Evolutionary conservation across 2,797 vertebrate species (phyloP), one percentile per base, ranked within the genome.

Genomic region (Esox masquinongy): DNA sequence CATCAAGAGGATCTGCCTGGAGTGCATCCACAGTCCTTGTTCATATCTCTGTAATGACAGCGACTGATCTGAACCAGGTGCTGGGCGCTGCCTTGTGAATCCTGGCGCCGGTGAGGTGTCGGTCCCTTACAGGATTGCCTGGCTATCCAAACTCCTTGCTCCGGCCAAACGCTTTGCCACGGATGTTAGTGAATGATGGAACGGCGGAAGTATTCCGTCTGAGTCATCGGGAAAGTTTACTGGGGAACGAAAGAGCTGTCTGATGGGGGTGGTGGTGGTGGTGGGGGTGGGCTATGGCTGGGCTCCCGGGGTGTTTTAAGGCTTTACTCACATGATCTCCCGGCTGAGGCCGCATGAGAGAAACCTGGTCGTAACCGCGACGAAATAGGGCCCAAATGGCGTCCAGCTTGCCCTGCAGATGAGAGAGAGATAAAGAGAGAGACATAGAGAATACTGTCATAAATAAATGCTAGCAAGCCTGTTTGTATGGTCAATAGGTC

Each of bases 261-360:
- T 66, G 63, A 19, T 16, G 71, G 24, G 31, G 6, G 63, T 8
- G 29, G 29, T 31, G 29, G 29, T 1, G 29, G 29, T 3, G 29
- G 1, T 31, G 3, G 1, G 29, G 36, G 63, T 51, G 29, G 36
- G 29, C 26, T 16, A 29, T 16, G 69, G 24, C 24, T 15, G 69
- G 8, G 70, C 47, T 70, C 47, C 50, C 17, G 3, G 53, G 50
- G 70, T 31, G 70, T 31, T 61, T 61, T 61, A 19, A 26, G 1
- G 26, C 50, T 71, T 71, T 31, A 93, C 94, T 95, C 89, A 99
- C 97, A 91, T 96, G 93, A 83, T 95, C 94, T 22, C 95, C 96
- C 7, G 94, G 94, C 72, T 95, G 96, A 0, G 94, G 96, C 81
- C 95, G 95, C 95, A 97, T 96, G 79, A 97, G 86, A 51, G 97